These are phyloP conservation scores for Mimachlamys varia DNA, from an alignment of 2,888 invertebrate species.

Conservation along the genomic window DNA sequence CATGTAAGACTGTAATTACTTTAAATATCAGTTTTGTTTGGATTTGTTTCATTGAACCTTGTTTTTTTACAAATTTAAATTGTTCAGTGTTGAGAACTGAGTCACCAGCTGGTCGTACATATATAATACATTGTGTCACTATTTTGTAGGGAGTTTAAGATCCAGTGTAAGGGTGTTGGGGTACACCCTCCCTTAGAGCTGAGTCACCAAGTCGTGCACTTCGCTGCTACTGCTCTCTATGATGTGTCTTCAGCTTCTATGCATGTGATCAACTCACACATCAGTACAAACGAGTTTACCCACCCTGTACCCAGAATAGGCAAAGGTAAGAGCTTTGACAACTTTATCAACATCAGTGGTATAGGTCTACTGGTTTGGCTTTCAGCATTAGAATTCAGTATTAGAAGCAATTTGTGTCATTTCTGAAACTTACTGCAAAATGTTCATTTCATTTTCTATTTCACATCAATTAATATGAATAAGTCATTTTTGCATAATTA, in stretches of 20 bases:
- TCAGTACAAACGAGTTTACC: constrained; percentile 79
- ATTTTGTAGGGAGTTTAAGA: constrained; percentile 77
- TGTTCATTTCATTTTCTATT: no score
- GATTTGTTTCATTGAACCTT: no score
- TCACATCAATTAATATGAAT: no score
- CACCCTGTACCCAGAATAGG: constrained; percentile 81
- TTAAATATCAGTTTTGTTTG: no score
- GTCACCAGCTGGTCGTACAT: no score
- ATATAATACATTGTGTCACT: background rate
- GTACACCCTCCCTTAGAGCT: constrained; percentile 80
- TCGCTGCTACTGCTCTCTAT: constrained; percentile 80
- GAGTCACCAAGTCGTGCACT: constrained; percentile 79
- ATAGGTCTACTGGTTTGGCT: background rate
- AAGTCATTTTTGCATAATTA: no score
- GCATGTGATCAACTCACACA: constrained; percentile 79
- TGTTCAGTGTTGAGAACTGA: no score
- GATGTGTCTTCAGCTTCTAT: constrained; percentile 75
- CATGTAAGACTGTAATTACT: background rate
- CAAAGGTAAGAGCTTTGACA: constrained; percentile 67
- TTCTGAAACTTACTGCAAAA: no score
- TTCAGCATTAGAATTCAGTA: background rate
- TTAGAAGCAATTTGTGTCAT: background rate
- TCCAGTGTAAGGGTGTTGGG: constrained; percentile 79
- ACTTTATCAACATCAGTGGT: background rate
- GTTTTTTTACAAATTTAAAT: no score